phyloP scores from a whole-genome alignment of 37 sponge, comb jelly and placozoan genomes.

The Diacarnus erythraeanus region DNA sequence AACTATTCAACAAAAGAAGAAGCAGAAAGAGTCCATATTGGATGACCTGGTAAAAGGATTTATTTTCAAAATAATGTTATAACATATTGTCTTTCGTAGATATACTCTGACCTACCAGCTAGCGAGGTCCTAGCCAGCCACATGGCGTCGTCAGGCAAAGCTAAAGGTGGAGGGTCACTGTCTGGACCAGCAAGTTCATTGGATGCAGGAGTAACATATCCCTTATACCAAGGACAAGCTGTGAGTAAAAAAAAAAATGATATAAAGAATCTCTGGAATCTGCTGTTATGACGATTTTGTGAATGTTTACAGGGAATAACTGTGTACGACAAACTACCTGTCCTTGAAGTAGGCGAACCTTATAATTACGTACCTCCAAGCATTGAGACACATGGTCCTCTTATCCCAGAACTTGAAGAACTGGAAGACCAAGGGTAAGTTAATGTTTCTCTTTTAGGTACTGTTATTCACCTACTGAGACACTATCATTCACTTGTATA shows the following conservation, averaged over 20 bases:
- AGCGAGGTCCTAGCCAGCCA: slow-evolving; percentile 56
- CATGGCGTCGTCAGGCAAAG: slow-evolving; percentile 7
- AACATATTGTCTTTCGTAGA: background rate
- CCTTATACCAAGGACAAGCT: slow-evolving; percentile 19
- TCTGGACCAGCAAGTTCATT: background rate
- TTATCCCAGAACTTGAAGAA: slow-evolving; percentile 49
- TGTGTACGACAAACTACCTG: slow-evolving; percentile 51
- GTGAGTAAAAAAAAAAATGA: slow-evolving; percentile 6
- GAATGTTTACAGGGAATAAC: slow-evolving; percentile 32
- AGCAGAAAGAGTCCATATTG: slow-evolving; percentile 61
- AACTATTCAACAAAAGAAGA: slow-evolving; percentile 37
- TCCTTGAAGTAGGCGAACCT: slow-evolving; percentile 21
- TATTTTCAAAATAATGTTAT: background rate
- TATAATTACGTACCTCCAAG: slow-evolving; percentile 49
- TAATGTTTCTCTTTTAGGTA: background rate
- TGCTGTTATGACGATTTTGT: too few species aligned
- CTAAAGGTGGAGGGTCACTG: background rate
- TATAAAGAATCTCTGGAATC: background rate
- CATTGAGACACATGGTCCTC: slow-evolving; percentile 47
- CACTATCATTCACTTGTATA: background rate
- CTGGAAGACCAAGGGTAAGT: slow-evolving; percentile 45
- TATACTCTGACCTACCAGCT: slow-evolving; percentile 44
- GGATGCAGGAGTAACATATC: background rate
- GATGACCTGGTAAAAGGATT: slow-evolving; percentile 60
- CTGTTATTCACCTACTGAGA: background rate